These are phyloP conservation scores for Percina caprodes DNA, from an alignment of 2,113 vertebrate species.

Conservation along the genomic window DNA sequence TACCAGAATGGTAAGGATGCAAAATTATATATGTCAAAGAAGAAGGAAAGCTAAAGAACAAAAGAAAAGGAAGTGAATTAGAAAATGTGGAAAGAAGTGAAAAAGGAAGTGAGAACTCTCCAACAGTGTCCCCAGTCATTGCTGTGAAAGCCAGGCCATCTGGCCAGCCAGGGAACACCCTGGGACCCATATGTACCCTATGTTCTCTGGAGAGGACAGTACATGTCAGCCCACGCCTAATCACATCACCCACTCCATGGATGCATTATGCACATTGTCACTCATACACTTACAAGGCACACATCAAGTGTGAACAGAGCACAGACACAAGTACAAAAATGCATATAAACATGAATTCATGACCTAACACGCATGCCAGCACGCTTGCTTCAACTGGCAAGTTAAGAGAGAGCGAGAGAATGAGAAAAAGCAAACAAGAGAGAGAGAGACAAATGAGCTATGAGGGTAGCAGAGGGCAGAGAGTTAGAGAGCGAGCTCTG, in stretches of 20 bases:
- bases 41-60: neutral
- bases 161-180: constrained; percentile 63
- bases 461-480: constrained; percentile 69
- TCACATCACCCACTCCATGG: constrained; percentile 21
- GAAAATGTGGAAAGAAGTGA: constrained; percentile 1
- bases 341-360: constrained; percentile 37
- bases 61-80: neutral
- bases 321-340: constrained; percentile 16
- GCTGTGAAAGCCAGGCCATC: constrained; percentile 72
- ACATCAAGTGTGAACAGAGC: neutral
- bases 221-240: constrained; percentile 39
- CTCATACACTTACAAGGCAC: neutral
- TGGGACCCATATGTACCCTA: constrained; percentile 62
- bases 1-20: neutral
- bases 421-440: constrained; percentile 12
- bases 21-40: neutral
- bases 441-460: constrained; percentile 45
- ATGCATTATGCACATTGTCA: constrained; percentile 1
- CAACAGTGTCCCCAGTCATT: constrained; percentile 61
- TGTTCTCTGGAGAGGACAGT: constrained; percentile 51
- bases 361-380: constrained; percentile 8
- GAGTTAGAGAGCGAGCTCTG: constrained; percentile 41
- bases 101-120: constrained; percentile 35
- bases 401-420: constrained; percentile 9
- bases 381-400: constrained; percentile 16